phyloP scores from a whole-genome alignment of 2,888 invertebrate genomes.

The Patella pellucida region DNA sequence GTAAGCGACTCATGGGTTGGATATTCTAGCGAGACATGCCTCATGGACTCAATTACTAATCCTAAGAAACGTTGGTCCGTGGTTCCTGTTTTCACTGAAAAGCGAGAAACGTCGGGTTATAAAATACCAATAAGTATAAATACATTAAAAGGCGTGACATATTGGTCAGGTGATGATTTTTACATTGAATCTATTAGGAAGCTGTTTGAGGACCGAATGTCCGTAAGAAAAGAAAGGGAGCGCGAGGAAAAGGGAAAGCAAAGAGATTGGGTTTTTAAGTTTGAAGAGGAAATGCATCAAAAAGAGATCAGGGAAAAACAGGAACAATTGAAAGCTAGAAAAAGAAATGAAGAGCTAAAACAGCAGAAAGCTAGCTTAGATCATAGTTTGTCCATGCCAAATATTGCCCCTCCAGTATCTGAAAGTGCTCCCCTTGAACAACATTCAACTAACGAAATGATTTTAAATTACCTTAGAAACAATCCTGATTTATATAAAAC shows the following conservation, averaged over 20 bases:
- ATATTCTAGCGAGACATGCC: slow-evolving; percentile 53
- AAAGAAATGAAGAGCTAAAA: too few relatives aligned
- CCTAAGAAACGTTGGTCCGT: slow-evolving; percentile 56
- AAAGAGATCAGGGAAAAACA: neutral
- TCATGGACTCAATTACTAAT: slow-evolving; percentile 57
- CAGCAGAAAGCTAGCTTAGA: too few relatives aligned
- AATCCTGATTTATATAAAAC: too few relatives aligned
- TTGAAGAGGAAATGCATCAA: slow-evolving; percentile 6
- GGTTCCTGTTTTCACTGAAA: slow-evolving; percentile 55
- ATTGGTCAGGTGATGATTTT: slow-evolving; percentile 52
- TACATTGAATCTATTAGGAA: slow-evolving; percentile 46
- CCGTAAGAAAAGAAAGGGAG: slow-evolving; percentile 27
- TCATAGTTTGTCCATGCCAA: too few relatives aligned
- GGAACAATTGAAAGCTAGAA: neutral
- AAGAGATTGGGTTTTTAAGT: slow-evolving; percentile 18
- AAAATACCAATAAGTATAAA: slow-evolving; percentile 54
- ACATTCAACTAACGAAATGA: too few relatives aligned
- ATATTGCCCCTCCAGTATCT: too few relatives aligned
- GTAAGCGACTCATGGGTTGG: slow-evolving; percentile 50
- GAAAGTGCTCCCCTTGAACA: too few relatives aligned
- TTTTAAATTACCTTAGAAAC: too few relatives aligned
- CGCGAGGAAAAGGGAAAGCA: slow-evolving; percentile 21
- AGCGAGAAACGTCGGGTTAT: slow-evolving; percentile 37
- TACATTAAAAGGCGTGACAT: slow-evolving; percentile 56
- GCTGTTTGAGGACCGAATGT: slow-evolving; percentile 48